Base-by-base conservation (phyloP, 2,797 vertebrate genomes). In the Linurgus olivaceus region DNA sequence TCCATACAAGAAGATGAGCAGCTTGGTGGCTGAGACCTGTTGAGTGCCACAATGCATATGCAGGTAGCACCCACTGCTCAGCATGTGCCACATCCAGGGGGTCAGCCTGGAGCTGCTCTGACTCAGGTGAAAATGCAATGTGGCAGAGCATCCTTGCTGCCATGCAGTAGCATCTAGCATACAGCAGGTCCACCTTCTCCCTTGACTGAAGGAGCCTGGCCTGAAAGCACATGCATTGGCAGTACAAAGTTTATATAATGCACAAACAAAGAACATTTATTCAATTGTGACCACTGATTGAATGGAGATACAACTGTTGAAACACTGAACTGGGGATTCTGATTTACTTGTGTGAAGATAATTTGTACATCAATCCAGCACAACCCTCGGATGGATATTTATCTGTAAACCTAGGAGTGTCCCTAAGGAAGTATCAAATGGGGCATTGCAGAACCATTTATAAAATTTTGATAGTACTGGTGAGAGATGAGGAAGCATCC, bases 11-110 rank as follows among this genome's bases (percentile, higher is more conserved):
- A 66, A 61, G 44, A 44, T 17, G 13, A 70, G n/a, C 52, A 83
- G 3, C 20, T 38, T 44, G 24, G 26, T 88, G n/a, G n/a, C 66
- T 59, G 58, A 77, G 54, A 17, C 26, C 71, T 16, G 13, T 51
- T 73, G 25, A 24, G 38, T 28, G 31, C 31, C 3, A 0, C 25
- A 35, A 3, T 1, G 1, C 17, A 16, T 5, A 1, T 0, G 2
- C 1, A 3, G 51, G 54, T 51, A 92, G 86, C 59, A 19, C 20
- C 23, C 48, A 3, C 55, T 47, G 19, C 44, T 79, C 59, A 76
- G 72, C 51, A 10, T 10, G 47, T 57, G n/a, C 52, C 72, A 35
- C 5, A 1, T 13, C 7, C 23, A 62, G 79, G 51, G 24, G 51
- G 24, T 45, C 51, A 86, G 35, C 42, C 74, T 26, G 59, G 54